These are phyloP conservation scores for Copidosoma floridanum DNA, from an alignment of 1,140 invertebrate species.

Conservation along the genomic window DNA sequence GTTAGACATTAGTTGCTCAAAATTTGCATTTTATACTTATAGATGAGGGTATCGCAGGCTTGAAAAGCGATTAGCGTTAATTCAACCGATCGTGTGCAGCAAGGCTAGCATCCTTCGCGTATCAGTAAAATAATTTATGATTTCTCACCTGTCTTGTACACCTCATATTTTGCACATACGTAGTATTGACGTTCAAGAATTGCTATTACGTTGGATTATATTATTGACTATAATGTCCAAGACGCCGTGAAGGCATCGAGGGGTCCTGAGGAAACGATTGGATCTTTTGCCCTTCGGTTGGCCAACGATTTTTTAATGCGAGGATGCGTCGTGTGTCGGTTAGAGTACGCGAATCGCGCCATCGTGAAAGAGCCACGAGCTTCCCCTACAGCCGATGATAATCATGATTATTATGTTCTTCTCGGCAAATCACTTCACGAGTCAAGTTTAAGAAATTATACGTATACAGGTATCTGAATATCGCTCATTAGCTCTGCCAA, in stretches of 20 bases:
- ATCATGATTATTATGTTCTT: constrained; percentile 21
- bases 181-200: too few species aligned
- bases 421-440: constrained; percentile 24
- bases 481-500: constrained; percentile 8
- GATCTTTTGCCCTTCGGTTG: constrained; percentile 11
- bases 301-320: not conserved
- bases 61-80: not conserved
- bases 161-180: too few species aligned
- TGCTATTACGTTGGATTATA: too few species aligned
- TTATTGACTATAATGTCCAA: too few species aligned
- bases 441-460: constrained; percentile 19
- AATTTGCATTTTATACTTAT: too few species aligned
- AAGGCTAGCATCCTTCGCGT: too few species aligned
- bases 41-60: not conserved
- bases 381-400: not conserved
- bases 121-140: too few species aligned
- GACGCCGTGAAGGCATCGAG: too few species aligned
- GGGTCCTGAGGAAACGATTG: constrained; percentile 34
- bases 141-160: constrained; percentile 6
- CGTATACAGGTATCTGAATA: constrained; percentile 11
- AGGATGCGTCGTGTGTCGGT: too few species aligned
- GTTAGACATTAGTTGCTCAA: too few species aligned
- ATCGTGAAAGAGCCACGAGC: not conserved
- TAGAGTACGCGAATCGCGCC: too few species aligned
- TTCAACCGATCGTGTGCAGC: too few species aligned